Conservation (phyloP, 2,113 vertebrate genomes). For the Gulo gulo region DNA sequence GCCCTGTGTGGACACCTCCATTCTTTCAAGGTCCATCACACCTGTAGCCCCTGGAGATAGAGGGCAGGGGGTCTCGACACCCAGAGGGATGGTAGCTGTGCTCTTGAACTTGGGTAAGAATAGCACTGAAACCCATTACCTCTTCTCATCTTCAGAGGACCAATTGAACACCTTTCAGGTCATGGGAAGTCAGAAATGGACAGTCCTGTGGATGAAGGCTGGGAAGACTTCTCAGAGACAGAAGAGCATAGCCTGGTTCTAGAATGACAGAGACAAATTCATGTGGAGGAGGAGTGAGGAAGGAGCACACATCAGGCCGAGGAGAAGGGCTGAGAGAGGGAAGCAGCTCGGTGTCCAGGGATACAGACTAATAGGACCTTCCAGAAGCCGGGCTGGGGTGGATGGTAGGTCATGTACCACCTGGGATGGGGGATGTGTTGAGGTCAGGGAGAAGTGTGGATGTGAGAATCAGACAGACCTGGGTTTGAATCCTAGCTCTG, state of each 20-base stretch:
- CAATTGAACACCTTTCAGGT: neutral
- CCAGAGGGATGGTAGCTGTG: neutral
- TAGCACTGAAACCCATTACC: neutral
- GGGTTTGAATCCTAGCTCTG: neutral
- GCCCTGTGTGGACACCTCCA: neutral
- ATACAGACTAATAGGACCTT: neutral
- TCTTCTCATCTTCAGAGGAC: neutral
- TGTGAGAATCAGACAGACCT: neutral
- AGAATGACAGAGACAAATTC: neutral
- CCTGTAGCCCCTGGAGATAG: neutral
- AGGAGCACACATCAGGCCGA: neutral
- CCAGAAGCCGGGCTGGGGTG: neutral
- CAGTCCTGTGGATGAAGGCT: neutral
- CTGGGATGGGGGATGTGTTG: too few relatives aligned
- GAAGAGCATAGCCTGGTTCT: neutral
- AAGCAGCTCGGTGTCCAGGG: accelerated
- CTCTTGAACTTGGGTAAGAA: neutral
- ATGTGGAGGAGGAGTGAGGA: neutral
- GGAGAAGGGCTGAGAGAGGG: neutral
- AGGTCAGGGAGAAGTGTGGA: too few relatives aligned
- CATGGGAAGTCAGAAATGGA: neutral
- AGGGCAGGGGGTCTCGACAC: neutral
- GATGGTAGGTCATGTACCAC: too few relatives aligned
- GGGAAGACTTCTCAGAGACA: neutral
- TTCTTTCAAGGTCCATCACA: neutral